Evolutionary conservation across 2,113 vertebrate species (phyloP).

Genomic region (Leucosticte australis): DNA sequence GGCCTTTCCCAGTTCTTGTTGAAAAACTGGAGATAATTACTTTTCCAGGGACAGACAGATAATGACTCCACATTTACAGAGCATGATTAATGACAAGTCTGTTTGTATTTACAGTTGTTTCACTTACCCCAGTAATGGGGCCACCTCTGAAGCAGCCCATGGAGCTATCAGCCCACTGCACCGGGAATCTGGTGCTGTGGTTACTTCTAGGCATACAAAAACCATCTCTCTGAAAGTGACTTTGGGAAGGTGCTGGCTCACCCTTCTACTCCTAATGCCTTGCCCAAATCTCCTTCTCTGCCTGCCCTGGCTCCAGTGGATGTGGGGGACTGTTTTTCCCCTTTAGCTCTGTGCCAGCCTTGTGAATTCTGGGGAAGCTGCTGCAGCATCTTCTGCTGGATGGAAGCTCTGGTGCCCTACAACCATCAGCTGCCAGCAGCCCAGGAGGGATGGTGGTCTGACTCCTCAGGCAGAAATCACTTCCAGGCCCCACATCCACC

Average conservation of each 20-base stretch:
- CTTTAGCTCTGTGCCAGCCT: neutral
- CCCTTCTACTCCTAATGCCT: neutral
- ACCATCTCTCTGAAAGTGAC: neutral
- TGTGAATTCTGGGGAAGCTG: neutral
- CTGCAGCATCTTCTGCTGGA: neutral
- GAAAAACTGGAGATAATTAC: slow-evolving; percentile 20
- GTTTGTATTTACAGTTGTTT: neutral
- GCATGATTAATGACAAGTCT: neutral
- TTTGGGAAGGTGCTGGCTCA: neutral
- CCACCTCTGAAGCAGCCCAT: neutral
- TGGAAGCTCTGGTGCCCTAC: neutral
- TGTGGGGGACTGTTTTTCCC: neutral
- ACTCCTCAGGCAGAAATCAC: neutral
- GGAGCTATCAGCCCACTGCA: neutral
- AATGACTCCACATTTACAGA: neutral
- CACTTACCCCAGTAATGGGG: neutral
- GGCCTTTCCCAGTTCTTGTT: neutral
- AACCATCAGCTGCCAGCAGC: neutral
- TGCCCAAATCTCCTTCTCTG: neutral
- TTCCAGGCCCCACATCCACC: neutral
- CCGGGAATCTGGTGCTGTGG: neutral
- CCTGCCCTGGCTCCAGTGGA: neutral
- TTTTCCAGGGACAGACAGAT: slow-evolving; percentile 25
- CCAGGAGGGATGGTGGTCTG: neutral
- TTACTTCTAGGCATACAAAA: neutral